These are phyloP conservation scores for Sebastolobus altivelis DNA, from an alignment of 2,797 vertebrate genomes.

Conservation along the genomic window DNA sequence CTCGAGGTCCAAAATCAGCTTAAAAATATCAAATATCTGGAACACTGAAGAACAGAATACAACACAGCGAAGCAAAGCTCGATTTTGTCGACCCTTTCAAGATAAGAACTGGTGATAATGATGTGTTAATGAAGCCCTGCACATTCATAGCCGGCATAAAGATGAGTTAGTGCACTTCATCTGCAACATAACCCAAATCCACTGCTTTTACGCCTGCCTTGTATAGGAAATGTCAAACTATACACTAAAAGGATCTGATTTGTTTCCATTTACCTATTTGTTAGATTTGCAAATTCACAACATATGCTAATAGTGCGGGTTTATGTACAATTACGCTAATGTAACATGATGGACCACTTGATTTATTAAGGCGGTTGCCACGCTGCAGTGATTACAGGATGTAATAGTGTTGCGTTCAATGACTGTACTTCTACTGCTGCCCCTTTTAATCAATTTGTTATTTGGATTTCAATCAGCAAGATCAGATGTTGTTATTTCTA, in stretches of 20 bases:
- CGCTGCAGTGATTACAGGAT: slow-evolving; percentile 52
- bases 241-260: slow-evolving; percentile 19
- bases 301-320: slow-evolving; percentile 10
- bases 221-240: background rate
- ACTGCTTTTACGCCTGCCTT: slow-evolving; percentile 1
- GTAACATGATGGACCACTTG: slow-evolving; percentile 50
- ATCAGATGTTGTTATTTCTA: slow-evolving; percentile 11
- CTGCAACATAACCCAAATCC: background rate
- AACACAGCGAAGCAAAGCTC: slow-evolving; percentile 1
- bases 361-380: slow-evolving; percentile 52
- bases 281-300: slow-evolving; percentile 40
- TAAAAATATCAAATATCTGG: slow-evolving; percentile 33
- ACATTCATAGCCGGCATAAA: slow-evolving; percentile 7
- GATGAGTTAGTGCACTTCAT: background rate
- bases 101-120: slow-evolving; percentile 11
- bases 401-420: slow-evolving; percentile 41
- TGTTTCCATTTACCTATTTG: slow-evolving; percentile 31
- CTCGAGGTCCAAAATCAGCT: slow-evolving; percentile 20
- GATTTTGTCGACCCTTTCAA: slow-evolving; percentile 19
- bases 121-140: background rate
- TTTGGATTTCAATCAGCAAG: slow-evolving; percentile 43
- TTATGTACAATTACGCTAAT: slow-evolving; percentile 60
- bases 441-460: slow-evolving; percentile 49
- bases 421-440: slow-evolving; percentile 32
- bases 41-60: slow-evolving; percentile 21